Conservation (phyloP, 2,113 vertebrate genomes). For the Passerina amoena region DNA sequence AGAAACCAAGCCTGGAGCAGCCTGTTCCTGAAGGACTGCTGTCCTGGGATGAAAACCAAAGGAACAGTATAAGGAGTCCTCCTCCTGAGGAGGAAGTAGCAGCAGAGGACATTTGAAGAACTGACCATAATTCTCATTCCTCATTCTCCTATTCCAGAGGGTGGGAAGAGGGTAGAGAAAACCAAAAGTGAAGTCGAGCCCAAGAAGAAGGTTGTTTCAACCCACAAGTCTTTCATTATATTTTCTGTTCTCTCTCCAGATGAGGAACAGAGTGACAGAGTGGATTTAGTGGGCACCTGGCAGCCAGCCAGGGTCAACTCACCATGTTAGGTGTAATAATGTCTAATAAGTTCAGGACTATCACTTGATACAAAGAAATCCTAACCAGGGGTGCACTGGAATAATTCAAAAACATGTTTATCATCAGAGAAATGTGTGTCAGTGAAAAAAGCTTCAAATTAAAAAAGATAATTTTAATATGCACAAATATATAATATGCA, state of each 20-base stretch:
- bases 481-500: background rate
- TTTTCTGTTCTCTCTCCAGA: background rate
- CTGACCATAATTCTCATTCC: background rate
- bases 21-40: background rate
- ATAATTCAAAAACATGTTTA: background rate
- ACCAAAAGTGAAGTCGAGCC: background rate
- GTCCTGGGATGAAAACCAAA: background rate
- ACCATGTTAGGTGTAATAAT: background rate
- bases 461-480: background rate
- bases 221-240: fast-evolving
- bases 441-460: background rate
- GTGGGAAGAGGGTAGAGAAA: background rate
- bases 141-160: fast-evolving
- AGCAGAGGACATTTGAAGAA: background rate
- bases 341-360: background rate
- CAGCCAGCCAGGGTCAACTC: background rate
- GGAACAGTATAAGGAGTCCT: background rate
- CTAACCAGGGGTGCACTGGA: background rate
- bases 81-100: background rate
- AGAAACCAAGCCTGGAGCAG: fast-evolving
- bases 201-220: background rate
- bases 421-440: background rate
- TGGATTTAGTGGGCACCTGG: background rate
- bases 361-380: background rate
- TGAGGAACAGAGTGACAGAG: background rate